These are phyloP conservation scores for Tinamus guttatus DNA, from an alignment of 2,113 vertebrate species.

Conservation along the genomic window DNA sequence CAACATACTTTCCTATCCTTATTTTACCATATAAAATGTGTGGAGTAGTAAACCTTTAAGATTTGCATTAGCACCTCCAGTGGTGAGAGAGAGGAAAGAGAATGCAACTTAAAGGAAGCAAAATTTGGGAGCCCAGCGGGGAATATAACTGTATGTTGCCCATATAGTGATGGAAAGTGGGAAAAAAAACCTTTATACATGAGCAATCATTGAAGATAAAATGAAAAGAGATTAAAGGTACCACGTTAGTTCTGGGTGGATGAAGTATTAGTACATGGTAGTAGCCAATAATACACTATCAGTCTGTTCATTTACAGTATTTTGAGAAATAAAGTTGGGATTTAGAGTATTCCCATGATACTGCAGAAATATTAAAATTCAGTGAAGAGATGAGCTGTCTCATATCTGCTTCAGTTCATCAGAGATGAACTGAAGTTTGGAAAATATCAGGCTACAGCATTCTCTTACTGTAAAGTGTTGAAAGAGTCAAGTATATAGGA, in stretches of 20 bases:
- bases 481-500: neutral
- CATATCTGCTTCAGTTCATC: neutral
- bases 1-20: neutral
- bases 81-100: neutral
- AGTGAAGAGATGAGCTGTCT: neutral
- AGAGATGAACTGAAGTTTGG: neutral
- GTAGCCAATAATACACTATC: neutral
- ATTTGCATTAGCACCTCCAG: neutral
- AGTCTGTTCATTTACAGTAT: neutral
- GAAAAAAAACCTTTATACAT: neutral
- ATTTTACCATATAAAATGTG: neutral
- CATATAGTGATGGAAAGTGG: neutral
- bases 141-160: neutral
- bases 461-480: neutral
- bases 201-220: neutral
- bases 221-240: neutral
- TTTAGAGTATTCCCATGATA: neutral
- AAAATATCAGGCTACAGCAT: neutral
- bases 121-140: neutral
- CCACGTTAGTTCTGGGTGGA: neutral
- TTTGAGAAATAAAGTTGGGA: neutral
- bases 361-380: neutral
- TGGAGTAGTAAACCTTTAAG: neutral
- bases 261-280: neutral
- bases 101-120: neutral